These are phyloP conservation scores for Zapus hudsonius DNA, from an alignment of 2,113 vertebrate genomes.

Conservation along the genomic window DNA sequence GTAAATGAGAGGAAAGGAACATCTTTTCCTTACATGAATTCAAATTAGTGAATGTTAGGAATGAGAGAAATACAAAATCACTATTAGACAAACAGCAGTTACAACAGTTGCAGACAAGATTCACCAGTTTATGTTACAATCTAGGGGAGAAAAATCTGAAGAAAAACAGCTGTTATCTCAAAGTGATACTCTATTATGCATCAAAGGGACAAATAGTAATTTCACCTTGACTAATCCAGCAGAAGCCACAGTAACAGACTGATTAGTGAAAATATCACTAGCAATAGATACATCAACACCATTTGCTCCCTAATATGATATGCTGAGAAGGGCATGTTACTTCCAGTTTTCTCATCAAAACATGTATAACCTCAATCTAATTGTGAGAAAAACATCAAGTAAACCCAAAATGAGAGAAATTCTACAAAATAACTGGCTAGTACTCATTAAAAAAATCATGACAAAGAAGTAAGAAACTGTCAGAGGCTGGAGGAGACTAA, in stretches of 20 bases:
- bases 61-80: constrained; percentile 45
- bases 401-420: constrained; percentile 47
- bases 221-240: neutral
- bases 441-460: constrained; percentile 46
- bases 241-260: constrained; percentile 32
- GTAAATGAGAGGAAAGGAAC: neutral
- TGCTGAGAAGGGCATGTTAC: neutral
- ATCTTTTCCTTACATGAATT: constrained; percentile 36
- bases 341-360: constrained; percentile 24
- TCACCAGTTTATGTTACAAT: neutral
- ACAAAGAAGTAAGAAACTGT: constrained; percentile 38
- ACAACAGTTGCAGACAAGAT: constrained; percentile 19
- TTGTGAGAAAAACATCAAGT: constrained; percentile 30
- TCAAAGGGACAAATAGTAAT: constrained; percentile 11
- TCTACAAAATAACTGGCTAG: constrained; percentile 45
- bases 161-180: neutral
- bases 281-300: neutral
- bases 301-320: neutral
- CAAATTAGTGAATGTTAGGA: neutral
- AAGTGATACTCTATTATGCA: neutral
- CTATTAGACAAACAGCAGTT: constrained; percentile 7
- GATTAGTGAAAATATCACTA: constrained; percentile 51
- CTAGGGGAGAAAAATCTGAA: neutral
- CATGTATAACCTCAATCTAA: neutral
- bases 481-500: neutral